These are phyloP conservation scores for Melipona beecheii DNA, from an alignment of 2,888 invertebrate genomes.

Conservation along the genomic window DNA sequence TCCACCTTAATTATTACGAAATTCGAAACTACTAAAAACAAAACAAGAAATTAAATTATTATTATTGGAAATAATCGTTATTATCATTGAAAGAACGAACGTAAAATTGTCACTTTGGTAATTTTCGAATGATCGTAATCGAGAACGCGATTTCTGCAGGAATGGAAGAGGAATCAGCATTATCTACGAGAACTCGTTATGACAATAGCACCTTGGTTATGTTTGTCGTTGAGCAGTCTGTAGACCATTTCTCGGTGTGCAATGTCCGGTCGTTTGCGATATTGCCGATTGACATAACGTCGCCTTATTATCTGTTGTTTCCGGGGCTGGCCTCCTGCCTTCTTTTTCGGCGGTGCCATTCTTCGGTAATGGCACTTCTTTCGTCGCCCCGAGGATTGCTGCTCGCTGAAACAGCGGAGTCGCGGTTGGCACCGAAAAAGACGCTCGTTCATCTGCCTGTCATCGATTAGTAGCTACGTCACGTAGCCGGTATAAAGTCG, in stretches of 20 bases:
- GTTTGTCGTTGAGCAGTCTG: slow-evolving; percentile 50
- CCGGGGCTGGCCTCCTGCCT: slow-evolving; percentile 1
- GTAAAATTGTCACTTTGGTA: too few species aligned
- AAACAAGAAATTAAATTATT: too few species aligned
- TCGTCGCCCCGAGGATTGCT: not conserved
- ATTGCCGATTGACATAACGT: slow-evolving; percentile 21
- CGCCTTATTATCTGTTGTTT: slow-evolving; percentile 28
- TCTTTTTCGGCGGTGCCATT: slow-evolving; percentile 58
- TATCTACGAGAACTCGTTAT: too few species aligned
- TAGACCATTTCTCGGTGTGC: slow-evolving; percentile 55
- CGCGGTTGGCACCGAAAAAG: slow-evolving; percentile 7
- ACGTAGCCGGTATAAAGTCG: too few species aligned
- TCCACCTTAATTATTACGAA: too few species aligned
- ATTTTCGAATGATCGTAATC: not conserved
- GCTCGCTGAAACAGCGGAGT: slow-evolving; percentile 18
- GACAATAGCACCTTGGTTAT: slow-evolving; percentile 55
- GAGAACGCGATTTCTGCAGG: too few species aligned
- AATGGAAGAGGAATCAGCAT: not conserved
- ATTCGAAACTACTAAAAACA: too few species aligned
- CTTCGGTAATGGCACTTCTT: slow-evolving; percentile 41
- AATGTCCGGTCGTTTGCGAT: slow-evolving; percentile 39
- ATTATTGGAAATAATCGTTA: not conserved
- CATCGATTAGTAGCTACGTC: slow-evolving; percentile 2
- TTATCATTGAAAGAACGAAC: not conserved
- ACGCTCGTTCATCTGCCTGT: slow-evolving; percentile 8